Evolutionary conservation across 1,140 invertebrate genomes (phyloP).

Genomic region (Episyrphus balteatus): DNA sequence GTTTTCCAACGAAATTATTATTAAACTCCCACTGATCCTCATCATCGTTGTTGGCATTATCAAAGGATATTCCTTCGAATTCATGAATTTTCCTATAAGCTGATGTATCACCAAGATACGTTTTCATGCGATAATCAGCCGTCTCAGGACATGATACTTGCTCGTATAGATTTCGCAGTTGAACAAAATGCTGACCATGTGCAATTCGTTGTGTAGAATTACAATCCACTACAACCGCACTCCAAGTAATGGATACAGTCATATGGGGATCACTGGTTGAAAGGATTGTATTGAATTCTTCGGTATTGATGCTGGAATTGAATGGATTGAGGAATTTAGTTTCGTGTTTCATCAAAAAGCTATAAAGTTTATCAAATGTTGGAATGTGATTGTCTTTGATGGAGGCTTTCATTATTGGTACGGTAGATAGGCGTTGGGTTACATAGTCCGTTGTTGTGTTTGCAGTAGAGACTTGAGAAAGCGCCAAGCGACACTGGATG

Average conservation of each 20-base stretch:
- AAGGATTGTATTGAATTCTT: slow-evolving; percentile 31
- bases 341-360: slow-evolving; percentile 30
- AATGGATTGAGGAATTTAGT: slow-evolving; percentile 17
- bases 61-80: neutral
- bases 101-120: slow-evolving; percentile 10
- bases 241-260: slow-evolving; percentile 26
- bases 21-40: slow-evolving; percentile 31
- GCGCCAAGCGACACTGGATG: slow-evolving; percentile 20
- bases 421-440: slow-evolving; percentile 18
- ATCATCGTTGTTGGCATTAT: slow-evolving; percentile 17
- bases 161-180: slow-evolving; percentile 28
- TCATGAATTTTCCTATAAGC: slow-evolving; percentile 5
- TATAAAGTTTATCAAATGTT: slow-evolving; percentile 15
- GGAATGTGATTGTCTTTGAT: slow-evolving; percentile 12
- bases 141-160: slow-evolving; percentile 15
- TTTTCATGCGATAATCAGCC: slow-evolving; percentile 4
- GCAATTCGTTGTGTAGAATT: slow-evolving; percentile 16
- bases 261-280: slow-evolving; percentile 22
- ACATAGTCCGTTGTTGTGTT: slow-evolving; percentile 13
- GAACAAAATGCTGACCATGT: slow-evolving; percentile 28
- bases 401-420: slow-evolving; percentile 15
- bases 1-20: slow-evolving; percentile 25
- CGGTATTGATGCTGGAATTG: slow-evolving; percentile 26
- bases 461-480: neutral
- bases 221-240: slow-evolving; percentile 14